These are phyloP conservation scores for Capricornis sumatraensis DNA, from an alignment of 2,113 vertebrate species.

Conservation along the genomic window DNA sequence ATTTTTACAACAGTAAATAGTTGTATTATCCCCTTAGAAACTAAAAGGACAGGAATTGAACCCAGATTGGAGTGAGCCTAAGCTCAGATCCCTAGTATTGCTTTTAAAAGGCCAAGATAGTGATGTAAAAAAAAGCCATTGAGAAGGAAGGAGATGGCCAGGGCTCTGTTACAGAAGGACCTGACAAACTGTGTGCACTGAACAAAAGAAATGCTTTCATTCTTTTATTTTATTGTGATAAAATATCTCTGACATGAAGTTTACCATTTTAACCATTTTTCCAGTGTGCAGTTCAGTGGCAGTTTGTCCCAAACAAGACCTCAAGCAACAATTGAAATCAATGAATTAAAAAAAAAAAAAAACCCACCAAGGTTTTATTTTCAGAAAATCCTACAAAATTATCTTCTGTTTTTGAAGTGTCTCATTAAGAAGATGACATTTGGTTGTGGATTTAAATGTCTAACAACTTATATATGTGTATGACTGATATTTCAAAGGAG, in stretches of 20 bases:
- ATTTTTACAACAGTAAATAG: background rate
- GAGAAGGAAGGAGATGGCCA: background rate
- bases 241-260: background rate
- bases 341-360: background rate
- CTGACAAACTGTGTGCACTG: background rate
- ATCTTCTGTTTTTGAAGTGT: constrained; percentile 1
- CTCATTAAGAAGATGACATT: background rate
- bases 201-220: background rate
- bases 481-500: background rate
- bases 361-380: background rate
- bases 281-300: background rate
- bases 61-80: background rate
- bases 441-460: background rate
- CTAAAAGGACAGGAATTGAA: background rate
- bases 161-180: background rate
- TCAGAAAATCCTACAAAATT: background rate
- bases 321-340: background rate
- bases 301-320: background rate
- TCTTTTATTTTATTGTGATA: background rate
- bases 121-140: background rate
- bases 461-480: background rate
- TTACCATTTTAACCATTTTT: background rate
- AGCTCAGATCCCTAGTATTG: background rate
- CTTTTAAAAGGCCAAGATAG: background rate
- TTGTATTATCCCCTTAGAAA: background rate